Conservation (phyloP, 2,113 vertebrate genomes). For the Plotosus lineatus region DNA sequence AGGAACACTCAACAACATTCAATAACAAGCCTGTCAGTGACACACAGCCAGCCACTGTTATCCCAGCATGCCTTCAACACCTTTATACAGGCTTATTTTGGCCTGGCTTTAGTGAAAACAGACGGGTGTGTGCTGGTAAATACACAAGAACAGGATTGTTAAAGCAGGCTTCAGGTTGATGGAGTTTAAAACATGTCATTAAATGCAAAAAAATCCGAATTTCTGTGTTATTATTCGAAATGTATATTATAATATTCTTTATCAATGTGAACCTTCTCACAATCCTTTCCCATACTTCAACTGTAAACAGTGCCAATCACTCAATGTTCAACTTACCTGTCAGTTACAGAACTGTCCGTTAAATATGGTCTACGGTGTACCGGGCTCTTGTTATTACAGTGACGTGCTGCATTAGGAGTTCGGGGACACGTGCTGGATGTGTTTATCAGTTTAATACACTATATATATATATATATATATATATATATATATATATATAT, state of each 20-base stretch:
- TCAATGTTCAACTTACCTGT: too few relatives aligned
- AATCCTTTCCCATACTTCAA: too few relatives aligned
- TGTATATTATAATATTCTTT: not conserved
- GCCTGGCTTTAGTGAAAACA: conserved; percentile 10
- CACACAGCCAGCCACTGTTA: conserved; percentile 2
- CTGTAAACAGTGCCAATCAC: too few relatives aligned
- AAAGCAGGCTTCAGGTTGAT: not conserved
- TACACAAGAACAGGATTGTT: not conserved
- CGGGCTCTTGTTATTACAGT: too few relatives aligned
- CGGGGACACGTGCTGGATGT: too few relatives aligned
- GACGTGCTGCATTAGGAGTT: too few relatives aligned
- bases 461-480: too few relatives aligned
- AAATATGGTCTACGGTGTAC: too few relatives aligned
- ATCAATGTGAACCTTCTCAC: too few relatives aligned
- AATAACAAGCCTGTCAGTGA: not conserved
- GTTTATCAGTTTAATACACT: too few relatives aligned
- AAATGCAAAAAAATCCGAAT: not conserved
- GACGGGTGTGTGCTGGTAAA: not conserved
- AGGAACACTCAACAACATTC: not conserved
- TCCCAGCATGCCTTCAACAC: conserved; percentile 19
- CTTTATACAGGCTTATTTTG: conserved; percentile 22
- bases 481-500: too few relatives aligned
- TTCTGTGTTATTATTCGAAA: not conserved
- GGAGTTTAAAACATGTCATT: not conserved
- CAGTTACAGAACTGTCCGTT: too few relatives aligned